Conservation (phyloP, 2,113 vertebrate genomes). For the Hyaena hyaena region DNA sequence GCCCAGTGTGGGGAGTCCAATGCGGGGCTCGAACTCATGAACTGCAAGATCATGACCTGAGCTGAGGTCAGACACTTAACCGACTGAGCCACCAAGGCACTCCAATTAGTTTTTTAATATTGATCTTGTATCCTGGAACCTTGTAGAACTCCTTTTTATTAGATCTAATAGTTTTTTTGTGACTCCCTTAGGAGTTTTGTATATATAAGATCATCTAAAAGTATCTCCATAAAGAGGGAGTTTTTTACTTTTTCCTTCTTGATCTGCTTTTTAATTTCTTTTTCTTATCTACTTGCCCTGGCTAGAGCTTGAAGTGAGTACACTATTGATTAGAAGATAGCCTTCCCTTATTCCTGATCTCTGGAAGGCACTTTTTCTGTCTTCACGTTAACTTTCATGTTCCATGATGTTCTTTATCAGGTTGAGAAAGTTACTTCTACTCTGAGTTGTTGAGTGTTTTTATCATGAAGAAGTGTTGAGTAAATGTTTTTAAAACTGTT, state of each 20-base stretch:
- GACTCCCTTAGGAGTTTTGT: neutral
- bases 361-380: neutral
- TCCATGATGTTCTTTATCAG: neutral
- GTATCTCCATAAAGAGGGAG: neutral
- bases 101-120: neutral
- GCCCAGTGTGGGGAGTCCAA: too few relatives aligned
- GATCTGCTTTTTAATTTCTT: neutral
- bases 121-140: neutral
- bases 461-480: constrained; percentile 17
- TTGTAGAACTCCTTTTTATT: constrained; percentile 6
- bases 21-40: too few relatives aligned
- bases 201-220: neutral
- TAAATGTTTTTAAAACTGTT: constrained; percentile 50
- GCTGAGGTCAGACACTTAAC: too few relatives aligned
- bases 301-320: neutral
- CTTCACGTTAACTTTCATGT: neutral
- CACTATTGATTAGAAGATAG: neutral
- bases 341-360: neutral
- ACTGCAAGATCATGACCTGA: too few relatives aligned
- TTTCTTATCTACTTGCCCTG: neutral
- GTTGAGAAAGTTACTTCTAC: constrained; percentile 22
- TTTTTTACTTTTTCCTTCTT: constrained; percentile 45
- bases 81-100: too few relatives aligned
- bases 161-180: neutral
- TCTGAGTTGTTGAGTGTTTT: constrained; percentile 42